Evolutionary conservation across 92 coral and sea anemone genomes (phyloP).

Genomic region (Palythoa caribaeorum): DNA sequence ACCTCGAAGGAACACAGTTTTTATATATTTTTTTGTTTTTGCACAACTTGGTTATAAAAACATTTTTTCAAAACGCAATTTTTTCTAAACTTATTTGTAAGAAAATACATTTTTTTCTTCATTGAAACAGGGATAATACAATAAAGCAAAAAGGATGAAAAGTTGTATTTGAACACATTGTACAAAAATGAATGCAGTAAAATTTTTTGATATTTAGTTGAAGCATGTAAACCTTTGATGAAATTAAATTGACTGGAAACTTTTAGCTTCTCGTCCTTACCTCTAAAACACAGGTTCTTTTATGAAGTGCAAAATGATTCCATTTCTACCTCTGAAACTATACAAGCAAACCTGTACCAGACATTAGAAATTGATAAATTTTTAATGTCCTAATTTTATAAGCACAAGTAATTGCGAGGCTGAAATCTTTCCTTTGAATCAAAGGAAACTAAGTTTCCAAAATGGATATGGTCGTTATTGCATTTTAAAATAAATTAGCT

Average conservation of each 20-base stretch:
- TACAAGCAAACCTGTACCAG: conserved; percentile 22
- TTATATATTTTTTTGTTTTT: not conserved
- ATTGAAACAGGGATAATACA: no score
- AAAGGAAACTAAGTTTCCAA: not conserved
- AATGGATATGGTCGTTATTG: conserved; percentile 20
- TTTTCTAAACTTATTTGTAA: not conserved
- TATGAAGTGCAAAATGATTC: conserved; percentile 8
- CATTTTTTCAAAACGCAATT: not conserved
- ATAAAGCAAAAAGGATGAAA: not conserved
- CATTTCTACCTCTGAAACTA: not conserved
- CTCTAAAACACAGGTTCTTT: not conserved
- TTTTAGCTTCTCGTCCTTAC: not conserved
- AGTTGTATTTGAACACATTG: not conserved
- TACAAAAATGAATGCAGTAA: not conserved
- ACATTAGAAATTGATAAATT: conserved; percentile 16
- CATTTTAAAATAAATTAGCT: conserved; percentile 72
- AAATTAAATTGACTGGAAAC: not conserved
- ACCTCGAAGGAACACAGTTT: not conserved
- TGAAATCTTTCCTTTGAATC: not conserved
- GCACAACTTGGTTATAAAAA: not conserved
- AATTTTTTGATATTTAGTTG: not conserved
- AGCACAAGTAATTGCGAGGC: not conserved
- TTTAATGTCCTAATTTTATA: conserved; percentile 17
- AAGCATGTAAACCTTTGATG: not conserved
- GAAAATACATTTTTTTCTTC: not conserved